A percentile compares a stretch with the other conserved stretches of the same genome.
Evolutionary conservation across 2,797 vertebrate species (phyloP).

Genomic region (Paedocypris micromegethes): DNA sequence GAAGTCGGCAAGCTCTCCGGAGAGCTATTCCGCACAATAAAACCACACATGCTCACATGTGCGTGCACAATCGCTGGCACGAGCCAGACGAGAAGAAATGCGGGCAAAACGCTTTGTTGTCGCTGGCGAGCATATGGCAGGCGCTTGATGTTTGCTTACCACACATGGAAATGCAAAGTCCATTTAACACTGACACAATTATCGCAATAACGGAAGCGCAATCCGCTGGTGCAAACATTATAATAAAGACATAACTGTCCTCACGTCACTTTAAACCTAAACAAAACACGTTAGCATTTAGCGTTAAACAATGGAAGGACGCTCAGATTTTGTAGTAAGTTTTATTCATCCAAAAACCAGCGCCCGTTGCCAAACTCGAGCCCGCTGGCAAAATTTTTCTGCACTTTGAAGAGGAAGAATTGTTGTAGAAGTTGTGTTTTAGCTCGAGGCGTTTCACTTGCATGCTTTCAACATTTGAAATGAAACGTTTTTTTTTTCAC

Average conservation of each 20-base stretch:
- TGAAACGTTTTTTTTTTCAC: background rate
- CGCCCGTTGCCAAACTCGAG: background rate
- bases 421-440: background rate
- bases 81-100: constrained; percentile 40
- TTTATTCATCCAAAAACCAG: too few relatives aligned
- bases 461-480: background rate
- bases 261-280: too few relatives aligned
- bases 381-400: background rate
- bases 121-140: constrained; percentile 31
- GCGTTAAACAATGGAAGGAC: too few relatives aligned
- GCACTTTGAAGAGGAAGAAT: background rate
- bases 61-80: constrained; percentile 31
- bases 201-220: background rate
- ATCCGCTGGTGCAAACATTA: too few relatives aligned
- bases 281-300: too few relatives aligned
- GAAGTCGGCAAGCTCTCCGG: constrained; percentile 43
- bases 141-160: constrained; percentile 30
- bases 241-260: too few relatives aligned
- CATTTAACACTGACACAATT: background rate
- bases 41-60: constrained; percentile 26
- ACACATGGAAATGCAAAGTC: constrained; percentile 6
- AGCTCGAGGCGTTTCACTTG: constrained; percentile 1
- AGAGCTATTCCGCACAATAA: constrained; percentile 38
- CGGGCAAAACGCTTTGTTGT: constrained; percentile 9
- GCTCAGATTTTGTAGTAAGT: too few relatives aligned